Evolutionary conservation across 2,888 invertebrate genomes (phyloP), one percentile per base, ranked within the genome.

Genomic region (Eucriotettix oculatus): DNA sequence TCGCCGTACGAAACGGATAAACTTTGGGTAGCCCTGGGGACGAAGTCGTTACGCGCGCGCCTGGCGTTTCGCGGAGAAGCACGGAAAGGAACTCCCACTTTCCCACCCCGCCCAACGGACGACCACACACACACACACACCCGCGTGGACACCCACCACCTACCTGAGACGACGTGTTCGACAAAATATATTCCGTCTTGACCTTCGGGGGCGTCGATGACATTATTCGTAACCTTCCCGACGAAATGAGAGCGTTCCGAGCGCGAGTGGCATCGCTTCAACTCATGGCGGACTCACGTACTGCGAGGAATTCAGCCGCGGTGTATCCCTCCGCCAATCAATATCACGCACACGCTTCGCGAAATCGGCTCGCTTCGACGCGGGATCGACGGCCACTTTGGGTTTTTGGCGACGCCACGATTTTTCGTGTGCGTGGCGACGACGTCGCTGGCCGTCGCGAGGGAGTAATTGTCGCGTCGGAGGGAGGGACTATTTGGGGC

Each of bases 401-500:
- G 58, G 52, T 48, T 48, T 48, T 48, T n/a, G 9, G 16, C 16
- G 14, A n/a, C 48, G 12, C 16, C 48, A 48, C 48, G 48, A 48
- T 12, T 48, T 29, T 43, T 14, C 42, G 16, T 41, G 10, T 29
- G 9, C 29, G n/a, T 56, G 11, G 2, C 56, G 14, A 40, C n/a
- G 10, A 9, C 56, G n/a, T 40, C n/a, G 17, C 29, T 29, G 29
- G 29, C 29, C 29, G 29, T 29, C 29, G 29, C 29, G 29, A 29
- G 17, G 17, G 43, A 29, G 1, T 48, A 16, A 48, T n/a, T n/a
- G 16, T 48, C 48, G 16, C 17, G 53, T 53, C 11, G 16, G 17
- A 53, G 17, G 29, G 0, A 17, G 48, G 64, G 16, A 64, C 64
- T 64, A 63, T 62, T 64, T 64, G 64, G 64, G 64, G 64, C 64